These are phyloP conservation scores for Lycaena phlaeas DNA, from an alignment of 2,888 invertebrate species.

Conservation along the genomic window DNA sequence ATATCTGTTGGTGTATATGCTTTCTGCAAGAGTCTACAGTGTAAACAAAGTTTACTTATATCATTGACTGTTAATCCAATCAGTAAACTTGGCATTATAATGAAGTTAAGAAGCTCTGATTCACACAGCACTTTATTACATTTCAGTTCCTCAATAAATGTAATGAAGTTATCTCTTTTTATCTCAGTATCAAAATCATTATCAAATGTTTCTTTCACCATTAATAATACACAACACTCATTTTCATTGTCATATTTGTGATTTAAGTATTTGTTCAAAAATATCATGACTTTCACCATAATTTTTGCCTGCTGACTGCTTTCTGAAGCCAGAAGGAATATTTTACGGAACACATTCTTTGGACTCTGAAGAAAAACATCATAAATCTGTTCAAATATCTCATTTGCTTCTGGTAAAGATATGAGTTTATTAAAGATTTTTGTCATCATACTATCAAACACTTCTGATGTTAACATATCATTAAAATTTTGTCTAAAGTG, in stretches of 20 bases:
- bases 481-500: constrained; percentile 38
- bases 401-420: constrained; percentile 32
- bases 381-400: constrained; percentile 37
- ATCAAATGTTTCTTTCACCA: constrained; percentile 32
- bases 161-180: constrained; percentile 36
- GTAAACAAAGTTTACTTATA: constrained; percentile 31
- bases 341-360: constrained; percentile 36
- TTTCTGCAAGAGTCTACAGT: constrained; percentile 35
- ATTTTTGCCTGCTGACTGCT: constrained; percentile 41
- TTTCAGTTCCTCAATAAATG: constrained; percentile 42
- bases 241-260: constrained; percentile 46
- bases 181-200: constrained; percentile 30
- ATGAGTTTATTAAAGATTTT: constrained; percentile 55
- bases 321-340: constrained; percentile 43
- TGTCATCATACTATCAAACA: constrained; percentile 34
- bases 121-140: constrained; percentile 31
- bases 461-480: constrained; percentile 29
- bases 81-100: constrained; percentile 54
- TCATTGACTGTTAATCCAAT: constrained; percentile 37
- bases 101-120: constrained; percentile 39
- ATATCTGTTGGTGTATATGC: constrained; percentile 38
- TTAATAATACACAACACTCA: constrained; percentile 40
- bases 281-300: constrained; percentile 43
- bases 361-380: constrained; percentile 52
- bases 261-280: constrained; percentile 38